phyloP scores from a whole-genome alignment of 2,797 vertebrate species.

The Eulemur rubriventer region DNA sequence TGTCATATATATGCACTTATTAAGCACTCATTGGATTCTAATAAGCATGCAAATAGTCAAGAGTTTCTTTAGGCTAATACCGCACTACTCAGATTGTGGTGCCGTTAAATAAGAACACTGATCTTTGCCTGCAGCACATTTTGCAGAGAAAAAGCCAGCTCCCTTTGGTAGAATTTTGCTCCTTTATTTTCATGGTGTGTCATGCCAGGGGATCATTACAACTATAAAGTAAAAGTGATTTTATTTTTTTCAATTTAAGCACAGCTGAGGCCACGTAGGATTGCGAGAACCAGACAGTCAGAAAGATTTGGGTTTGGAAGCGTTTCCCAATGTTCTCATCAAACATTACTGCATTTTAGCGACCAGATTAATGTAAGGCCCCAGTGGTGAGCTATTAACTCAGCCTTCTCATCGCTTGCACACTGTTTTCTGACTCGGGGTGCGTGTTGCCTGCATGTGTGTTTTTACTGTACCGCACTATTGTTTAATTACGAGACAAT shows the following conservation, averaged over 20 bases:
- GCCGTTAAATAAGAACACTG: constrained; percentile 77
- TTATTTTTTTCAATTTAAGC: neutral
- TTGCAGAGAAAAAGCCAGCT: constrained; percentile 39
- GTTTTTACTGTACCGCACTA: constrained; percentile 76
- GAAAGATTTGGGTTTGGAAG: neutral
- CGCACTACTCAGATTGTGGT: constrained; percentile 76
- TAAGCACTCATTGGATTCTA: constrained; percentile 84
- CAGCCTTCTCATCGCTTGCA: neutral
- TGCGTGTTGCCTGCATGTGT: constrained; percentile 4
- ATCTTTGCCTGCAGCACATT: constrained; percentile 72
- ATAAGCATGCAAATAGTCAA: constrained; percentile 85
- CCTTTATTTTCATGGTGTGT: constrained; percentile 43
- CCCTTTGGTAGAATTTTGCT: neutral
- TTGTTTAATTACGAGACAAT: constrained; percentile 84
- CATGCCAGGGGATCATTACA: neutral
- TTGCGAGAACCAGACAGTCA: neutral
- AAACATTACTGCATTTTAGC: neutral
- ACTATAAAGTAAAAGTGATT: constrained; percentile 3
- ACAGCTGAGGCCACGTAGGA: neutral
- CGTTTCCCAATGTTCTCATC: neutral
- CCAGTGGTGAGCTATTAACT: neutral
- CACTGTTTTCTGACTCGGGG: constrained; percentile 6
- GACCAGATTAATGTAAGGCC: neutral
- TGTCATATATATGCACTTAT: constrained; percentile 85
- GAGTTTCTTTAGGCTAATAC: constrained; percentile 84